Conservation (phyloP, 1,140 invertebrate species). For the Drosophila serrata region DNA sequence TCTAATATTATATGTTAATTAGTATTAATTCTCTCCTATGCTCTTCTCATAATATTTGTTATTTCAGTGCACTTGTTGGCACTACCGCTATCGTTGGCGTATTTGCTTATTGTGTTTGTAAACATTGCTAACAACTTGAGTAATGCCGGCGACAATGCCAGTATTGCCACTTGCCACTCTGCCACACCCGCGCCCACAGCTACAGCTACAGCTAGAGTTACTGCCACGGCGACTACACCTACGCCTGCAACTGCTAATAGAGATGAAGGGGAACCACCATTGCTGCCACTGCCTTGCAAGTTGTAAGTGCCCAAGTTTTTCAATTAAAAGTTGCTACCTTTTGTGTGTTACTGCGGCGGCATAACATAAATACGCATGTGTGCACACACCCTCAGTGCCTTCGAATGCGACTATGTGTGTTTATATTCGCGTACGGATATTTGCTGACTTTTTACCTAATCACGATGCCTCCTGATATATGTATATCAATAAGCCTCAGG, state of each 20-base stretch:
- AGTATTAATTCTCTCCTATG: too few species aligned
- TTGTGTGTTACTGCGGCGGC: slow-evolving; percentile 76
- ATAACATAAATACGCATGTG: slow-evolving; percentile 81
- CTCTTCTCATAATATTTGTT: background rate
- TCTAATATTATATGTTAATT: too few species aligned
- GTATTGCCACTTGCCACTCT: slow-evolving; percentile 51
- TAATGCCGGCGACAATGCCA: slow-evolving; percentile 80
- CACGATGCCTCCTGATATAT: slow-evolving; percentile 65
- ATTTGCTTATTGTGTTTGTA: slow-evolving; percentile 84
- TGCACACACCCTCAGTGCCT: slow-evolving; percentile 27
- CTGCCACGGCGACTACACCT: slow-evolving; percentile 8
- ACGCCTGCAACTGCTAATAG: slow-evolving; percentile 65
- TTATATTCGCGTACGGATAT: slow-evolving; percentile 26
- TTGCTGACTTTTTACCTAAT: slow-evolving; percentile 58
- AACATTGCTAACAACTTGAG: slow-evolving; percentile 83
- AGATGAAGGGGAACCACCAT: slow-evolving; percentile 5
- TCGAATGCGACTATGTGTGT: slow-evolving; percentile 23
- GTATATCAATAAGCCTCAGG: slow-evolving; percentile 77
- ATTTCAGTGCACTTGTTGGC: slow-evolving; percentile 9
- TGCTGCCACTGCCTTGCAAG: slow-evolving; percentile 55
- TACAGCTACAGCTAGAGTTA: slow-evolving; percentile 38
- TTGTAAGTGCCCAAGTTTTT: slow-evolving; percentile 84
- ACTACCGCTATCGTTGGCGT: slow-evolving; percentile 43
- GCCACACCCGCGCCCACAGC: slow-evolving; percentile 18
- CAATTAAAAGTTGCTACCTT: slow-evolving; percentile 84